Conservation (phyloP, 2,113 vertebrate species). For the Drymodes brunneopygia region DNA sequence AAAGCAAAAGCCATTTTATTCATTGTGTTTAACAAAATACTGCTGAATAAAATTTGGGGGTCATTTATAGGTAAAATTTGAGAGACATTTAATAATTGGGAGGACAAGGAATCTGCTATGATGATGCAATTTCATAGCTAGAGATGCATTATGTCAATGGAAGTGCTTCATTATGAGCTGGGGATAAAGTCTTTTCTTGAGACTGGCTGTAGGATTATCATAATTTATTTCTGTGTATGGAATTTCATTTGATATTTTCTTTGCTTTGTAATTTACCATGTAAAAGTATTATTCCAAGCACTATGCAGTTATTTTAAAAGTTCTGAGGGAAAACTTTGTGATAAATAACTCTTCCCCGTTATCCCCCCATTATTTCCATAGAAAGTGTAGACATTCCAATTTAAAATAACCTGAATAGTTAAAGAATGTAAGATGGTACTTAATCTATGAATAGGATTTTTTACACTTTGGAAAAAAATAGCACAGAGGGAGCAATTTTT, state of each 20-base stretch:
- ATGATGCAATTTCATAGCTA: not conserved
- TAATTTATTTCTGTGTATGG: not conserved
- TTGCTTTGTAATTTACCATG: not conserved
- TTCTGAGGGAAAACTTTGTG: not conserved
- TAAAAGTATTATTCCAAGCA: not conserved
- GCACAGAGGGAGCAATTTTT: not conserved
- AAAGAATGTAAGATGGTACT: not conserved
- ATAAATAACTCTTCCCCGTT: not conserved
- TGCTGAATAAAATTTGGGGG: not conserved
- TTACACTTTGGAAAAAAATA: not conserved
- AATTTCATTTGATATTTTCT: not conserved
- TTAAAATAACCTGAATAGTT: not conserved
- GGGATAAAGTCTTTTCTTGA: not conserved
- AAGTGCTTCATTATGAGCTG: not conserved
- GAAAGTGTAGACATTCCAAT: not conserved
- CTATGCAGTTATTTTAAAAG: not conserved
- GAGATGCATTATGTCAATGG: rapidly evolving
- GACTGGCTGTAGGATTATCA: not conserved
- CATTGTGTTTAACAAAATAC: not conserved
- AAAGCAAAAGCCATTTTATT: not conserved
- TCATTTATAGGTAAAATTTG: not conserved
- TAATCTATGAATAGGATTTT: not conserved
- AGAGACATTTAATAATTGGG: not conserved
- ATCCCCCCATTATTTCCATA: not conserved
- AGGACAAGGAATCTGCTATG: not conserved